phyloP scores from a whole-genome alignment of 1,140 invertebrate species.

The Scylla paramamosain region DNA sequence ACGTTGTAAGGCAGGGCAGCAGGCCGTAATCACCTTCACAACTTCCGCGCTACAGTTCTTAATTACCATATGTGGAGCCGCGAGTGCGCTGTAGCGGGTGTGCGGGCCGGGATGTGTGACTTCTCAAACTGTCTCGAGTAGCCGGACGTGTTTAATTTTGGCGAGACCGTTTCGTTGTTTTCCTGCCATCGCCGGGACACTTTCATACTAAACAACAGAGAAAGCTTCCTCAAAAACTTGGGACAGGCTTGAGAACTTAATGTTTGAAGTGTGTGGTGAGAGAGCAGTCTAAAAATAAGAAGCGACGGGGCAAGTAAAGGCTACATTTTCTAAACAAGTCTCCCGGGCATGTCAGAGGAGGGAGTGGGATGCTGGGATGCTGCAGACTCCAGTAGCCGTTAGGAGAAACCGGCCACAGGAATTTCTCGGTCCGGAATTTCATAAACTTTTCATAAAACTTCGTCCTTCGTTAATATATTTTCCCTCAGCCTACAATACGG shows the following conservation, averaged over 20 bases:
- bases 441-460: conserved; percentile 12
- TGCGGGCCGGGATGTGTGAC: neutral
- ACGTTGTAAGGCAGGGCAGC: neutral
- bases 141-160: conserved; percentile 7
- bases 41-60: neutral
- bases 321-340: neutral
- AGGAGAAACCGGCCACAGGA: conserved; percentile 9
- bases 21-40: neutral
- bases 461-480: neutral
- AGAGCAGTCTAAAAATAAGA: neutral
- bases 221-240: neutral
- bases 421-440: neutral
- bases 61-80: neutral
- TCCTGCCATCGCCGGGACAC: neutral
- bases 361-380: neutral
- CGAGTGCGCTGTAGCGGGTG: neutral
- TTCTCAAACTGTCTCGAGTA: neutral
- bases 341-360: neutral
- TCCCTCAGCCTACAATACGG: neutral
- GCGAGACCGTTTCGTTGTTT: neutral
- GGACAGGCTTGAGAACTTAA: neutral
- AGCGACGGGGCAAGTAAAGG: neutral
- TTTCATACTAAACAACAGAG: neutral
- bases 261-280: neutral
- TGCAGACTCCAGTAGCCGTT: neutral